Percentiles rank a stretch among this genome's conserved stretches.
Evolutionary conservation across 2,113 vertebrate species (phyloP).

Genomic region (Perca fluviatilis): DNA sequence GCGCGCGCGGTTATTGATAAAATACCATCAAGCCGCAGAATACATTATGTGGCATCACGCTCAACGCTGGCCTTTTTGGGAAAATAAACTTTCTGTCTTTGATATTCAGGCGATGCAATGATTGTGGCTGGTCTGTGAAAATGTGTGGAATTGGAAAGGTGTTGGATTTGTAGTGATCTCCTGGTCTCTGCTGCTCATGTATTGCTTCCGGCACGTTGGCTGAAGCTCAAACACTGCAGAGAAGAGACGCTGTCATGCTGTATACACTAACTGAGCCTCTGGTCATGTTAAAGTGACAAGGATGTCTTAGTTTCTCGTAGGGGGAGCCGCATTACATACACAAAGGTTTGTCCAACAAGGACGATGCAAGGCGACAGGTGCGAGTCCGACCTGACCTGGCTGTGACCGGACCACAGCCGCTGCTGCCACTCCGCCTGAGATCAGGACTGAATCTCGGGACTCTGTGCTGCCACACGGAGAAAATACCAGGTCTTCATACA

Average conservation of each 20-base stretch:
- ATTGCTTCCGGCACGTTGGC: not conserved
- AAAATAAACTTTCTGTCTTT: constrained; percentile 34
- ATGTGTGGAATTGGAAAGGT: constrained; percentile 26
- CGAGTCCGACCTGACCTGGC: constrained; percentile 62
- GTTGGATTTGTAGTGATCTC: constrained; percentile 13
- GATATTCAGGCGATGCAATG: constrained; percentile 11
- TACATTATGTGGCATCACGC: constrained; percentile 46
- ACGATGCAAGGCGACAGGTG: constrained; percentile 70
- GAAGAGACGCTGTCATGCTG: constrained; percentile 20
- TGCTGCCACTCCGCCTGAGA: constrained; percentile 35
- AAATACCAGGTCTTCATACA: constrained; percentile 36
- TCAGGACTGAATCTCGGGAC: constrained; percentile 45
- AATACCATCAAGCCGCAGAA: constrained; percentile 49
- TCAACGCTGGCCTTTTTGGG: not conserved
- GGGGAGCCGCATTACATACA: constrained; percentile 1
- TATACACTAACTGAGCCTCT: constrained; percentile 49
- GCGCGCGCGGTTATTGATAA: constrained; percentile 53
- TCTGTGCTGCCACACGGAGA: constrained; percentile 44
- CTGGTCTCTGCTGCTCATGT: constrained; percentile 5
- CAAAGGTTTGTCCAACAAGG: constrained; percentile 40
- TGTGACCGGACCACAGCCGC: constrained; percentile 29
- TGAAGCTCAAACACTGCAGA: constrained; percentile 18
- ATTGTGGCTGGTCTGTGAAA: constrained; percentile 2
- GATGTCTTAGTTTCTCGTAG: constrained; percentile 20
- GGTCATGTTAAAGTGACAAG: constrained; percentile 44